Evolutionary conservation across 2,797 vertebrate species (phyloP).

Genomic region (Hypotaenidia okinawae): DNA sequence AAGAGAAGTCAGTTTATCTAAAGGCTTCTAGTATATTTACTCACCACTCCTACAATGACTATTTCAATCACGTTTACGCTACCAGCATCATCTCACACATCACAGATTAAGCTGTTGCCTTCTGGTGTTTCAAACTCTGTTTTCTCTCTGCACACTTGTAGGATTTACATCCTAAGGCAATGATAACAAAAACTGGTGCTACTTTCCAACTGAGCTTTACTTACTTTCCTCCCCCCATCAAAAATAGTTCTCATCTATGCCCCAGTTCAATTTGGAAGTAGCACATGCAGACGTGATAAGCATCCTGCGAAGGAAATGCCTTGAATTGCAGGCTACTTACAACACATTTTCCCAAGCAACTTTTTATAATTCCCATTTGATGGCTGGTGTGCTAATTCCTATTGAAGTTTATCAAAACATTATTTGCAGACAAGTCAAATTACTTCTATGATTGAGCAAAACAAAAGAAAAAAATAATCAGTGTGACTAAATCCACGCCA

Average conservation of each 20-base stretch:
- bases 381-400: slow-evolving; percentile 42
- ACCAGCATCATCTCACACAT: slow-evolving; percentile 21
- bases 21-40: background rate
- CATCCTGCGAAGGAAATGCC: slow-evolving; percentile 76
- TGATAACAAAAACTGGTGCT: slow-evolving; percentile 9
- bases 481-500: background rate
- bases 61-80: slow-evolving; percentile 29
- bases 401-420: slow-evolving; percentile 49
- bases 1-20: slow-evolving; percentile 3
- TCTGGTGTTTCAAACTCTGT: slow-evolving; percentile 29
- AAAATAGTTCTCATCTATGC: slow-evolving; percentile 71
- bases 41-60: slow-evolving; percentile 1
- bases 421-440: slow-evolving; percentile 38
- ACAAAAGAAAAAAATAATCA: background rate
- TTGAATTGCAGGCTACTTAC: slow-evolving; percentile 72
- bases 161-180: slow-evolving; percentile 50
- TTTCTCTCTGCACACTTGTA: slow-evolving; percentile 24
- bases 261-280: slow-evolving; percentile 59
- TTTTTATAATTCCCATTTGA: slow-evolving; percentile 58
- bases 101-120: slow-evolving; percentile 33
- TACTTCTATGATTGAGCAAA: background rate
- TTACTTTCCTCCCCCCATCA: background rate
- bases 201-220: slow-evolving; percentile 39
- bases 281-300: slow-evolving; percentile 68
- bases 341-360: slow-evolving; percentile 68